Evolutionary conservation across 1,140 invertebrate species (phyloP), one percentile per base, ranked within the genome.

Genomic region (Catajapyx aquilonaris): DNA sequence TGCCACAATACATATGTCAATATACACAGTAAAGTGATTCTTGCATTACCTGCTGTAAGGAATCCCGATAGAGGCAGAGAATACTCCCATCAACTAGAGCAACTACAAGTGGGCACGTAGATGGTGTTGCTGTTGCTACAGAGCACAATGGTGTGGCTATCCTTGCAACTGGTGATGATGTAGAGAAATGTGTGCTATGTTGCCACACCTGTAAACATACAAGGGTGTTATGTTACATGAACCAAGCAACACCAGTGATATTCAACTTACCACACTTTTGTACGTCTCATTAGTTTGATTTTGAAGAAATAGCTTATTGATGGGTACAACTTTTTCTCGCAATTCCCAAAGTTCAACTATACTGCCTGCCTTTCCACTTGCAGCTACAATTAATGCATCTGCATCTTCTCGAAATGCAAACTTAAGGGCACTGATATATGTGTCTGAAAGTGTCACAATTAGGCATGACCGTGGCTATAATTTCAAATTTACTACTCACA

Each of bases 311-410:
- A 84, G 49, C 43, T 80, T 76, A 53, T 88, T 80, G 1, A 88
- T 66, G 0, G 68, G 68, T 39, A 83, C 66, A 4, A 73, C 63
- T 32, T 83, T 74, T 48, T 87, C 80, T 4, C 73, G 64, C 4
- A 90, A 57, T 47, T 85, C 80, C 85, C 86, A 93, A 4, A 88
- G 65, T 52, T 88, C 79, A 11, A 90, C 61, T 31, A 73, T 68
- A 48, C 75, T 73, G 11, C 66, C 63, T 20, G 57, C 62, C 5
- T 62, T 64, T 35, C 55, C 58, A 36, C 65, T 73, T 28, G 71
- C 73, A 28, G 70, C 67, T 5, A 85, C 69, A 31, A 83, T 68
- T 9, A 86, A 55, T 1, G 79, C 76, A 60, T 90, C 84, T 3
- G 75, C 72, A 49, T 77, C 77, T 50, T 85, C 84, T 15, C 72